Conservation (phyloP, 2,113 vertebrate species). For the Indicator maculatus region DNA sequence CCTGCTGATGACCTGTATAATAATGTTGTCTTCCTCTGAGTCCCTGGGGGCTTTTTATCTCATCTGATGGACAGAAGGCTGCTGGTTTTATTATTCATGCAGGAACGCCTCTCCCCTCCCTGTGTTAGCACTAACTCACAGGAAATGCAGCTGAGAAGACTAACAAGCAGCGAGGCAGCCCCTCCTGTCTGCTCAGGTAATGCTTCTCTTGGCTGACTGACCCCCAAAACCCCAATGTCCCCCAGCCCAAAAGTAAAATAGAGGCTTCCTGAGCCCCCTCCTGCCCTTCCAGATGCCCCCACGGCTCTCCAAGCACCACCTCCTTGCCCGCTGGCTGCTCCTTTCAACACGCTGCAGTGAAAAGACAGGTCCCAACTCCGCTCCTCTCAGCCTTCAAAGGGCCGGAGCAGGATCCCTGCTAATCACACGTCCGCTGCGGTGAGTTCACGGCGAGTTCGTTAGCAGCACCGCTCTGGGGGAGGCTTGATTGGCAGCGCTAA, state of each 20-base stretch:
- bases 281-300: neutral
- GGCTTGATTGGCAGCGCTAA: constrained; percentile 50
- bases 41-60: constrained; percentile 57
- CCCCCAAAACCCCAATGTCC: neutral
- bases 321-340: neutral
- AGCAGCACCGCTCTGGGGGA: neutral
- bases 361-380: rapidly evolving
- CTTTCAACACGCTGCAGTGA: neutral
- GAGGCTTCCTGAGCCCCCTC: neutral
- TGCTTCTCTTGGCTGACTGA: neutral
- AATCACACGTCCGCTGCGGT: rapidly evolving
- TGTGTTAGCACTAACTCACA: neutral
- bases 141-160: neutral
- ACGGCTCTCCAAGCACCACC: neutral
- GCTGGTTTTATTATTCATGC: constrained; percentile 57
- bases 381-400: neutral
- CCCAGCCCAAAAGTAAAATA: neutral
- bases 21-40: constrained; percentile 21
- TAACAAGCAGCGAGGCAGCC: neutral
- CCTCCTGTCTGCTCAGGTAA: neutral
- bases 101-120: constrained; percentile 6
- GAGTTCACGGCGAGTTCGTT: neutral
- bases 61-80: constrained; percentile 43
- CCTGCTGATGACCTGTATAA: constrained; percentile 49
- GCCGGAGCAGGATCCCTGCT: neutral